Conservation (phyloP, 92 coral and sea anemone species). For the Siderastrea siderea region DNA sequence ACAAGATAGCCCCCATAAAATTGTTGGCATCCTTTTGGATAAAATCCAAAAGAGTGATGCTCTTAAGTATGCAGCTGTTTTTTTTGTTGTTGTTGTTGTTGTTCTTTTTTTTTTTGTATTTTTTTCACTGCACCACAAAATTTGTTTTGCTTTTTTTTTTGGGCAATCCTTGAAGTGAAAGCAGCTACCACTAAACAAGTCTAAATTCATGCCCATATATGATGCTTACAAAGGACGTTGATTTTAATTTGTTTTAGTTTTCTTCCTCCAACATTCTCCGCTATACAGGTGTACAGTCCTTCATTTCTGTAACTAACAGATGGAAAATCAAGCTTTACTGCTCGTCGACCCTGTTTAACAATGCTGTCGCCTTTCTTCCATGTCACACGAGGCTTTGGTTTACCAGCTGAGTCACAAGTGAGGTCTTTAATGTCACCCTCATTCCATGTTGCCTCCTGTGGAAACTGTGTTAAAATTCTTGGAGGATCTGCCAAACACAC, state of each 20-base stretch:
- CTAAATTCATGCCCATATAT: not conserved
- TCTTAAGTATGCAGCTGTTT: no score
- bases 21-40: no score
- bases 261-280: conserved; percentile 80
- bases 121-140: no score
- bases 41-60: no score
- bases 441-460: conserved; percentile 34
- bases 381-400: conserved; percentile 81
- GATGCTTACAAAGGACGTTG: conserved; percentile 78
- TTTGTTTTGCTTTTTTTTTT: no score
- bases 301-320: conserved; percentile 75
- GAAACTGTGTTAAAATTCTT: conserved; percentile 57
- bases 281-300: conserved; percentile 78
- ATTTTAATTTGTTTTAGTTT: conserved; percentile 44
- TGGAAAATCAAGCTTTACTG: conserved; percentile 56
- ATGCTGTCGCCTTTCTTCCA: conserved; percentile 75
- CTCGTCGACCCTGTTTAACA: conserved; percentile 44
- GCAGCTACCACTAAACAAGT: no score
- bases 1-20: no score
- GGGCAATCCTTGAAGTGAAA: no score
- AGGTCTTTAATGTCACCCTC: conserved; percentile 70
- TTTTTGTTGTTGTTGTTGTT: no score
- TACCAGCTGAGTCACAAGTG: conserved; percentile 81
- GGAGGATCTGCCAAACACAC: conserved; percentile 79
- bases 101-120: no score